These are phyloP conservation scores for Cynopterus sphinx DNA, from an alignment of 2,797 vertebrate species.

Conservation along the genomic window DNA sequence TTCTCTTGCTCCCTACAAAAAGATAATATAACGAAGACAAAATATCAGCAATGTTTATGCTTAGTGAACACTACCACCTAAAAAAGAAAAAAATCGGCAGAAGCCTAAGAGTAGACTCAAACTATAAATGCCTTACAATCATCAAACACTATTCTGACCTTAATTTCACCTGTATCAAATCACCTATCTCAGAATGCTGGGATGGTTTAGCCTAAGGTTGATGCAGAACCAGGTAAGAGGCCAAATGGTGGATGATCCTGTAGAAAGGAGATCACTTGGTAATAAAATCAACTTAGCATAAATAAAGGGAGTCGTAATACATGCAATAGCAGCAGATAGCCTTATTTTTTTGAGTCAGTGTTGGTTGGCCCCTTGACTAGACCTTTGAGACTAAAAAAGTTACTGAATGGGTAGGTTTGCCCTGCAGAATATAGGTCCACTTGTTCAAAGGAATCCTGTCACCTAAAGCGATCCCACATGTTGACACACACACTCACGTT, in stretches of 20 bases:
- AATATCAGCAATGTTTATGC: not conserved
- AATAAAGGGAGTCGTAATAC: slow-evolving; percentile 8
- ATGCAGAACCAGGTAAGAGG: not conserved
- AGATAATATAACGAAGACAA: not conserved
- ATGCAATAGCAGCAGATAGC: not conserved
- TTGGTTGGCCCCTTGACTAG: not conserved
- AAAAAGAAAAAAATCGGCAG: not conserved
- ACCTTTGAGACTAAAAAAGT: not conserved
- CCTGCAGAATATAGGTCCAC: not conserved
- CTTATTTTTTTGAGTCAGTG: not conserved
- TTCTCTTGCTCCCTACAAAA: not conserved
- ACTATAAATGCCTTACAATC: not conserved
- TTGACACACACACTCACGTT: not conserved
- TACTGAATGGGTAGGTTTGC: not conserved
- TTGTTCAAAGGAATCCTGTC: not conserved
- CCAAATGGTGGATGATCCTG: not conserved
- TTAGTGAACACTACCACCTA: not conserved
- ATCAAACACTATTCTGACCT: slow-evolving; percentile 35
- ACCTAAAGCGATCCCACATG: not conserved
- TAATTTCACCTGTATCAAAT: slow-evolving; percentile 32
- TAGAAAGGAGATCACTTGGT: not conserved
- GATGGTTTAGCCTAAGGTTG: not conserved
- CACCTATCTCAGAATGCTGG: not conserved
- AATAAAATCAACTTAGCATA: slow-evolving; percentile 29
- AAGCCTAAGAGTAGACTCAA: not conserved